Evolutionary conservation across 1,140 invertebrate species (phyloP).

Genomic region (Helicoverpa armigera): DNA sequence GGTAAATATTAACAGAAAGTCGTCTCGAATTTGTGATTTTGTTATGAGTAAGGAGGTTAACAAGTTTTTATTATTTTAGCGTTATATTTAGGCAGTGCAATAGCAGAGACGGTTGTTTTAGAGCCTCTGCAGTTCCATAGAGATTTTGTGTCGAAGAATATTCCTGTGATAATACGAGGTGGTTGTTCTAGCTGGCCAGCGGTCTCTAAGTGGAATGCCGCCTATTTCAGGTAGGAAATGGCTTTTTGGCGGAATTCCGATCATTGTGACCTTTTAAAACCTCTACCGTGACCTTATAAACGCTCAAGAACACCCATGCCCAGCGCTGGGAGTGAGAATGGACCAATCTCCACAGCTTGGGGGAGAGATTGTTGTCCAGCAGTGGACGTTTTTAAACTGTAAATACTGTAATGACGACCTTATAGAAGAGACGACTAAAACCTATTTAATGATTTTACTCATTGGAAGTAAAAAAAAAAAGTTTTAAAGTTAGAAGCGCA

Average conservation of each 20-base stretch:
- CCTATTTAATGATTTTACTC: no score
- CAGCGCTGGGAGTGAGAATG: no score
- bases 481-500: no score
- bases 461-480: no score
- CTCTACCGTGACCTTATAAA: no score
- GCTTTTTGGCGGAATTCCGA: not conserved
- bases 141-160: constrained; percentile 90
- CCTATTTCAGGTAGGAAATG: constrained; percentile 87
- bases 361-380: no score
- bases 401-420: no score
- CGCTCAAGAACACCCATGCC: no score
- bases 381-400: no score
- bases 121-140: constrained; percentile 88
- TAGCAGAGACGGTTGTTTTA: constrained; percentile 66
- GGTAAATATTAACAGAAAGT: constrained; percentile 59
- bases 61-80: constrained; percentile 64
- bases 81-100: constrained; percentile 72
- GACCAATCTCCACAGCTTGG: no score
- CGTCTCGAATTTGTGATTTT: not conserved
- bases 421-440: no score
- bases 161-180: constrained; percentile 89
- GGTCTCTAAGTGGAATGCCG: constrained; percentile 88
- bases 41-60: not conserved
- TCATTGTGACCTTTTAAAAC: no score
- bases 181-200: constrained; percentile 88